Base-by-base conservation (phyloP, 2,888 invertebrate species). In the Pterobdella sp. region DNA sequence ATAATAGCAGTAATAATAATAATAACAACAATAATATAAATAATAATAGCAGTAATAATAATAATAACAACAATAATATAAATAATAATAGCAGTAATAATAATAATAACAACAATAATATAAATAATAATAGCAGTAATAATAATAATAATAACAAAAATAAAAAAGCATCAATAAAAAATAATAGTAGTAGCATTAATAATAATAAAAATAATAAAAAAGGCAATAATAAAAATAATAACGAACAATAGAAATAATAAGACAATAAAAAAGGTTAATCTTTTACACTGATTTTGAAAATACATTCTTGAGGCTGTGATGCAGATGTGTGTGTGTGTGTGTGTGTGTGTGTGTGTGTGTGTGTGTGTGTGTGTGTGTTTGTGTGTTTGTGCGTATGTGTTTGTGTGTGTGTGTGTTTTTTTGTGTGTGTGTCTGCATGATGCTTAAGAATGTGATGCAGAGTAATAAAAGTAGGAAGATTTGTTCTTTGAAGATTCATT, bases 81-180 rank as follows among this genome's bases (percentile, higher is more conserved):
- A 29, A 63, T 26, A 63, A 26, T n/a, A 63, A 63, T 63, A 29
- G n/a, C 31, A 63, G n/a, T 29, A 63, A 63, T 29, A 63, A 63
- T 29, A 63, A 63, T 29, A 63, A 63, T 26, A 63, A 63, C n/a
- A 26, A n/a, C n/a, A 63, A 26, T 63, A 63, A 63, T 29, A 63
- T 14, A 14, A 63, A 63, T 63, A 63, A 63, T 63, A 63, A 63
- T 63, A 63, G n/a, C n/a, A 63, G n/a, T 63, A 63, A 63, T 63
- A 63, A 63, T 26, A 26, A 29, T 63, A 63, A 7, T 63, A 63
- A 63, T 63, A 63, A 63, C n/a, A n/a, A n/a, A n/a, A n/a, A n/a
- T 49, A 49, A 18, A 49, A 49, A 18, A 49, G n/a, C n/a, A 49
- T 18, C n/a, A 49, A 49, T 49, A 49, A 18, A 18, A 49, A 49